phyloP scores from a whole-genome alignment of 2,888 invertebrate species.

The Drosophila demipolita region DNA sequence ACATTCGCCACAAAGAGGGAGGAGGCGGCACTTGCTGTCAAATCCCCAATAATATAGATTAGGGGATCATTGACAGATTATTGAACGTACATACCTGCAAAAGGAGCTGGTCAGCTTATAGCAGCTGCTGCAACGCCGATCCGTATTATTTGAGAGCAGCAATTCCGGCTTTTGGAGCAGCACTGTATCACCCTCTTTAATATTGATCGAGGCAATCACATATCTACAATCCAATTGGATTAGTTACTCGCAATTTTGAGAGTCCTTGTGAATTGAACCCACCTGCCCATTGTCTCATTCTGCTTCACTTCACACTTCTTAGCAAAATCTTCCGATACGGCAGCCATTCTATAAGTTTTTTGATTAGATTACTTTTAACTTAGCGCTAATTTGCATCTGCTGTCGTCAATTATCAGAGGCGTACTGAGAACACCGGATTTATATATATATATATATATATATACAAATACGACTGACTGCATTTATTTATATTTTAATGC shows the following conservation, averaged over 20 bases:
- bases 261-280: conserved; percentile 7
- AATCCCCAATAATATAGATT: conserved; percentile 13
- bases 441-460: neutral
- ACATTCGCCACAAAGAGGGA: conserved; percentile 85
- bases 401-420: conserved; percentile 45
- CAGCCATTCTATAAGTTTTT: conserved; percentile 46
- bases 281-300: conserved; percentile 81
- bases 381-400: conserved; percentile 51
- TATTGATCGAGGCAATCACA: conserved; percentile 85
- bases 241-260: neutral
- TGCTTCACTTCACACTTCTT: conserved; percentile 77
- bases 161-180: conserved; percentile 87
- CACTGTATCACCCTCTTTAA: conserved; percentile 87
- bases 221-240: conserved; percentile 35
- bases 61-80: neutral
- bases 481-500: conserved; percentile 68
- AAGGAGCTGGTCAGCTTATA: conserved; percentile 75
- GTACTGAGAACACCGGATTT: conserved; percentile 33
- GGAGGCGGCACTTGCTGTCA: conserved; percentile 86
- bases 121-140: conserved; percentile 86
- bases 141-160: conserved; percentile 85
- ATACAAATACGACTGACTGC: conserved; percentile 17
- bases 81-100: conserved; percentile 76
- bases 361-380: conserved; percentile 16
- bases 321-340: conserved; percentile 73